Percentiles rank a stretch among this genome's conserved stretches.
Conservation (phyloP, 2,888 invertebrate species). For the Nephrotoma appendiculata region DNA sequence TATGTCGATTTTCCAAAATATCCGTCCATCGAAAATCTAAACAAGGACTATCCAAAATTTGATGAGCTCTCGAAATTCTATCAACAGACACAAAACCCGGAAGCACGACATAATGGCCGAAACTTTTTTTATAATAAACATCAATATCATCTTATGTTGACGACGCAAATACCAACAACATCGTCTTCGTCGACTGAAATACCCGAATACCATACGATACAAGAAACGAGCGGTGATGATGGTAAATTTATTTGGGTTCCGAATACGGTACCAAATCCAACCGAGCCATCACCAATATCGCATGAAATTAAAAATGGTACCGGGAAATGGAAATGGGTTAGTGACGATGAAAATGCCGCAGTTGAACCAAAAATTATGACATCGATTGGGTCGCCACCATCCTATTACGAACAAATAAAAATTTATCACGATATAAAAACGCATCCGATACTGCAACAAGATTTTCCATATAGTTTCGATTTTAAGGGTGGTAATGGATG, state of each 20-base stretch:
- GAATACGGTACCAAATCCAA: neutral
- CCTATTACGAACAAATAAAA: conserved; percentile 4
- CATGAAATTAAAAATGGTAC: neutral
- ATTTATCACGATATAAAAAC: conserved; percentile 2
- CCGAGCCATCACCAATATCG: neutral
- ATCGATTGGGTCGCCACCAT: neutral
- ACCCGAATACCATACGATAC: neutral
- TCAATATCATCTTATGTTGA: neutral
- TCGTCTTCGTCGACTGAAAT: neutral
- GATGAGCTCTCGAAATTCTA: neutral
- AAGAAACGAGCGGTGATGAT: neutral
- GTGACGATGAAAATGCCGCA: neutral
- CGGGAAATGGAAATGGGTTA: conserved; percentile 5
- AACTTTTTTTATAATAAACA: neutral
- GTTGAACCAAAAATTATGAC: conserved; percentile 5
- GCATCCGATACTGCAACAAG: neutral
- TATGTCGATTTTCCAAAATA: neutral
- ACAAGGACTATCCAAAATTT: neutral
- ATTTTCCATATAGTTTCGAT: neutral
- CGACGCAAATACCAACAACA: neutral
- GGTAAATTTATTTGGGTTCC: conserved; percentile 4
- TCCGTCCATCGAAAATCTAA: neutral
- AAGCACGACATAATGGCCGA: neutral
- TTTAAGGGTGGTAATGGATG: neutral
- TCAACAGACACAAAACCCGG: neutral